Evolutionary conservation across 2,888 invertebrate genomes (phyloP).

Genomic region (Scaptomyza cyrtandrae): DNA sequence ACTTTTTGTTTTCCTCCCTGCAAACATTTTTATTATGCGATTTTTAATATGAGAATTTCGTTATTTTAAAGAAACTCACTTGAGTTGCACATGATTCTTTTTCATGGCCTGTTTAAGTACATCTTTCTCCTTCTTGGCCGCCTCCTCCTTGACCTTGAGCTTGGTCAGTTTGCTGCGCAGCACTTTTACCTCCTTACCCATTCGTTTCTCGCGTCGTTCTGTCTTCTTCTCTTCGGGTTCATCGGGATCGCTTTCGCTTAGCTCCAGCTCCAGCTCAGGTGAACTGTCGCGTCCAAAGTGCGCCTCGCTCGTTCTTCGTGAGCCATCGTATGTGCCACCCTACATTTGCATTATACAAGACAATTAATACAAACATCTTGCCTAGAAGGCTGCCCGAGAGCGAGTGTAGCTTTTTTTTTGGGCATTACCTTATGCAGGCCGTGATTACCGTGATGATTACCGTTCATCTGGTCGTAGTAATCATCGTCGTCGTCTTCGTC

Average conservation of each 20-base stretch:
- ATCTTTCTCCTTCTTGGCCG: constrained; percentile 91
- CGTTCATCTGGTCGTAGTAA: constrained; percentile 55
- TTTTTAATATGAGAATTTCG: neutral
- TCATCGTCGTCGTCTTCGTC: constrained; percentile 82
- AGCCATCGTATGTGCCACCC: constrained; percentile 80
- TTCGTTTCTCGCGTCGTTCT: constrained; percentile 89
- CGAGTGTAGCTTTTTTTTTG: constrained; percentile 22
- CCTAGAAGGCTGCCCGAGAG: constrained; percentile 10
- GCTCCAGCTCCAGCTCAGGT: constrained; percentile 87
- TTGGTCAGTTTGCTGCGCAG: constrained; percentile 85
- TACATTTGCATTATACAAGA: constrained; percentile 29
- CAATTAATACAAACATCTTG: constrained; percentile 16
- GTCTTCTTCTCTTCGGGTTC: constrained; percentile 88
- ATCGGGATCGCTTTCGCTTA: constrained; percentile 88
- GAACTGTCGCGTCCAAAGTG: constrained; percentile 86
- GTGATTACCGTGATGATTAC: constrained; percentile 44
- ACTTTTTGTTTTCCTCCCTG: constrained; percentile 92
- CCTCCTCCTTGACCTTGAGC: constrained; percentile 88
- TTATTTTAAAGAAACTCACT: constrained; percentile 83
- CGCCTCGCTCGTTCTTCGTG: constrained; percentile 83
- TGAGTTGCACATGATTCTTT: constrained; percentile 91
- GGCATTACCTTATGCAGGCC: constrained; percentile 68
- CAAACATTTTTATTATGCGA: neutral
- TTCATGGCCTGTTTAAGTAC: constrained; percentile 92
- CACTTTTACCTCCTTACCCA: constrained; percentile 85